Percentiles rank a stretch among this genome's conserved stretches.
phyloP scores from a whole-genome alignment of 2,113 vertebrate species.

The Melanostigma gelatinosum region DNA sequence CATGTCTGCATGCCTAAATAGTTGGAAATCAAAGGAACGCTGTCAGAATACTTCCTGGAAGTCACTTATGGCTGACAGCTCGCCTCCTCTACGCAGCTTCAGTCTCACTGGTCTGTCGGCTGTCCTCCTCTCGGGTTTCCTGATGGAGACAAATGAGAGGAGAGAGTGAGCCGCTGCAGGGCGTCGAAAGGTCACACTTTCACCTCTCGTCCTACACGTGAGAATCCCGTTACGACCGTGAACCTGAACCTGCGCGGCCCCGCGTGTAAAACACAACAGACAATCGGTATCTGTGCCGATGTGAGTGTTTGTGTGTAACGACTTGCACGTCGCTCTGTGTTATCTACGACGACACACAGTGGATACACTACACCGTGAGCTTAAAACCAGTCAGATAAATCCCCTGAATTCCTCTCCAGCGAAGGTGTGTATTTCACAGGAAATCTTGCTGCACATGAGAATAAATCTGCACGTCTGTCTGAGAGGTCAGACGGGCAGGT shows the following conservation, averaged over 20 bases:
- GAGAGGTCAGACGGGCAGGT: conserved; percentile 49
- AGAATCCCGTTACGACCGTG: background rate
- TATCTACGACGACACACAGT: background rate
- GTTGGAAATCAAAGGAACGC: conserved; percentile 3
- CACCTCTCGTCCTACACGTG: conserved; percentile 39
- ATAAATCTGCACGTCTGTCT: conserved; percentile 14
- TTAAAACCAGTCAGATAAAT: background rate
- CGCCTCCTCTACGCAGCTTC: conserved; percentile 16
- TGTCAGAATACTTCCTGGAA: conserved; percentile 42
- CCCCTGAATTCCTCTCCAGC: background rate
- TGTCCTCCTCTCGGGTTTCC: conserved; percentile 59
- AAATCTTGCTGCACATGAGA: conserved; percentile 11
- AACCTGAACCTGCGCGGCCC: conserved; percentile 19
- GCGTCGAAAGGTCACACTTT: conserved; percentile 57
- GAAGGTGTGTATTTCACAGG: background rate
- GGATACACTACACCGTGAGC: background rate
- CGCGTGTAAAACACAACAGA: background rate
- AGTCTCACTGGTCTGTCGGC: conserved; percentile 18
- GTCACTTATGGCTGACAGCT: conserved; percentile 11
- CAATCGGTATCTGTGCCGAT: background rate
- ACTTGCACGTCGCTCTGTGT: background rate
- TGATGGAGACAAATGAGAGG: conserved; percentile 63
- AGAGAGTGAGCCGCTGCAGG: conserved; percentile 49
- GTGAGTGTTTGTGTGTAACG: background rate
- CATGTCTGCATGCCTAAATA: background rate